Evolutionary conservation across 1,140 invertebrate genomes (phyloP).

Genomic region (Halesus radiatus): DNA sequence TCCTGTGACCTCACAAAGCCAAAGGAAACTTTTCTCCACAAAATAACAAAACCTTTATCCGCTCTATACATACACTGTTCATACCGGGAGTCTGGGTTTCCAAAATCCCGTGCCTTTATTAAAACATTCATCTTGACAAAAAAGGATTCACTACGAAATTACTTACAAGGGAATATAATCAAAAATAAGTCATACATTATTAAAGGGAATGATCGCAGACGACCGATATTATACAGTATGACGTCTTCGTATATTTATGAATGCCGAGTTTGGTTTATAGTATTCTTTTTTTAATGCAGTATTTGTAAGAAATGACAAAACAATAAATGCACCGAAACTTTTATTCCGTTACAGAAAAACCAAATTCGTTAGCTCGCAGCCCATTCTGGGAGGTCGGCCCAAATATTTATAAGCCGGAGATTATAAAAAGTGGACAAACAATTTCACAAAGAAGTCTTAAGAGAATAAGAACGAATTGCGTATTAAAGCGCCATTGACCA

Average conservation of each 20-base stretch:
- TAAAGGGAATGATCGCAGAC: constrained; percentile 7
- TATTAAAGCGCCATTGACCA: not conserved
- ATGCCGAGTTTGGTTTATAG: constrained; percentile 10
- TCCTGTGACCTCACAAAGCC: too few species aligned
- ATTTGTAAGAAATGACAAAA: constrained; percentile 28
- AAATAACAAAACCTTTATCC: too few species aligned
- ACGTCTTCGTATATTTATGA: constrained; percentile 33
- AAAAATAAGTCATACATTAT: constrained; percentile 33
- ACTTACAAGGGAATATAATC: constrained; percentile 13
- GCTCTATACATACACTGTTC: too few species aligned
- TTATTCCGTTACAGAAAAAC: constrained; percentile 24
- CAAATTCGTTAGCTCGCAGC: not conserved
- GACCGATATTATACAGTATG: constrained; percentile 18
- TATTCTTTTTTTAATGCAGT: constrained; percentile 25
- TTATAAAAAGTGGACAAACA: not conserved
- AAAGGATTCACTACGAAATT: not conserved
- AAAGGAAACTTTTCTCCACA: too few species aligned
- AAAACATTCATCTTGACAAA: constrained; percentile 25
- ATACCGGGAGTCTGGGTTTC: too few species aligned
- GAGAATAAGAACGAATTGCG: constrained; percentile 11
- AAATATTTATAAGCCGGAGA: constrained; percentile 24
- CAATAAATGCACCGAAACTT: constrained; percentile 31
- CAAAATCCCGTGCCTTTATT: not conserved
- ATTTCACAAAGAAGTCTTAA: not conserved
- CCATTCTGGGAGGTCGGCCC: constrained; percentile 22